Percentiles rank a stretch among this genome's conserved stretches.
These are phyloP conservation scores for Cricetomys ansorgei DNA, from an alignment of 2,113 vertebrate genomes.

Conservation along the genomic window DNA sequence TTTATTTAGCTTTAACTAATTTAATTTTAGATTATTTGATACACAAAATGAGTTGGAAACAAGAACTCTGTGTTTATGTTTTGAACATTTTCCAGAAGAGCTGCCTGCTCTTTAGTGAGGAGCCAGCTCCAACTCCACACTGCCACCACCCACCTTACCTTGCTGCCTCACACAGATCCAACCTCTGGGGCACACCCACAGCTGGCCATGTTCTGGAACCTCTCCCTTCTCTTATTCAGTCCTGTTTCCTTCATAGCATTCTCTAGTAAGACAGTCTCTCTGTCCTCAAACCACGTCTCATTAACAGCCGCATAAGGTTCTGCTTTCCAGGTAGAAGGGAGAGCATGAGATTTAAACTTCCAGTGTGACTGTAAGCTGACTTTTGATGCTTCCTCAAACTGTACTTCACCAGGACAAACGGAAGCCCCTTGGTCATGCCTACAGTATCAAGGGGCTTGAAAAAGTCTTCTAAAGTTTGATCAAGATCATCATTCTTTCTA, in stretches of 20 bases:
- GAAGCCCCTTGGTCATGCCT: neutral
- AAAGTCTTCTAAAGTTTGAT: neutral
- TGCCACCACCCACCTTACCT: too few relatives aligned
- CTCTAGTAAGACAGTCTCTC: neutral
- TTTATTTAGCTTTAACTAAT: neutral
- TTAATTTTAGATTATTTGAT: neutral
- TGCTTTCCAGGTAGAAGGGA: neutral
- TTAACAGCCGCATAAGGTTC: neutral
- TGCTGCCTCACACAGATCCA: neutral
- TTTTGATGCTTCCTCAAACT: neutral
- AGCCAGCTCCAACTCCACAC: neutral
- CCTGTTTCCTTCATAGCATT: neutral
- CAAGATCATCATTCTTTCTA: neutral
- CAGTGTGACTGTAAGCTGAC: neutral
- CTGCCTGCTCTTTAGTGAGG: neutral
- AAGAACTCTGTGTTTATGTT: neutral
- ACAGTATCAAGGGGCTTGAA: too few relatives aligned
- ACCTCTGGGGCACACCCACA: too few relatives aligned
- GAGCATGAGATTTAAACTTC: neutral
- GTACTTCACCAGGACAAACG: neutral
- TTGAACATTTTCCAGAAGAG: neutral
- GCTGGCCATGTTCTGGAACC: neutral
- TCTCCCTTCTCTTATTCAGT: neutral
- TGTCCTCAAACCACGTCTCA: neutral
- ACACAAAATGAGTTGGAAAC: neutral